Percentiles rank a stretch among this genome's conserved stretches.
These are phyloP conservation scores for Eupeodes corollae DNA, from an alignment of 1,140 invertebrate species.

Conservation along the genomic window DNA sequence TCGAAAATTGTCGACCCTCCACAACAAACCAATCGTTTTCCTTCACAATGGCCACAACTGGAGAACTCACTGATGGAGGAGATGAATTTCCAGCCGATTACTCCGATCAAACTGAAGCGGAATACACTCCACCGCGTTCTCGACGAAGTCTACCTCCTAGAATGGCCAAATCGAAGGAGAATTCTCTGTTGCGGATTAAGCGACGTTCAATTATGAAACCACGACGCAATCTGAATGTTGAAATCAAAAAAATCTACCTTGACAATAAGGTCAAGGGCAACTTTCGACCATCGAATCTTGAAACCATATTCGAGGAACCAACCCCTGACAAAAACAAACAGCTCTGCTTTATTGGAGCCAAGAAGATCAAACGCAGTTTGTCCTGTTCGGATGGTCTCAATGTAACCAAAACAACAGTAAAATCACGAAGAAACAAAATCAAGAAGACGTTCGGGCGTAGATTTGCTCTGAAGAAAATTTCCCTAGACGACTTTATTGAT, in stretches of 20 bases:
- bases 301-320: slow-evolving; percentile 33
- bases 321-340: slow-evolving; percentile 18
- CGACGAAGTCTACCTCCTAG: too few species aligned
- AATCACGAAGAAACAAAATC: slow-evolving; percentile 27
- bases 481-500: slow-evolving; percentile 27
- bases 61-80: too few species aligned
- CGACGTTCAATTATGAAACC: slow-evolving; percentile 24
- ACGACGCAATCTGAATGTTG: slow-evolving; percentile 10
- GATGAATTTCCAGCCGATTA: too few species aligned
- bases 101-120: too few species aligned
- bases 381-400: slow-evolving; percentile 29
- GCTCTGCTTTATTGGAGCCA: slow-evolving; percentile 19
- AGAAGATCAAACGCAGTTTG: slow-evolving; percentile 21
- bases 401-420: slow-evolving; percentile 24
- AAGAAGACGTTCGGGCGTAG: slow-evolving; percentile 29
- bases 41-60: too few species aligned
- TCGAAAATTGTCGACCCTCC: too few species aligned
- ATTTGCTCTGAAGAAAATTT: slow-evolving; percentile 21
- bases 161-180: slow-evolving; percentile 18
- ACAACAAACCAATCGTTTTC: too few species aligned
- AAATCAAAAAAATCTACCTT: slow-evolving; percentile 25
- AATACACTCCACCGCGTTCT: too few species aligned
- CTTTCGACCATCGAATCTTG: slow-evolving; percentile 25
- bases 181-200: slow-evolving; percentile 15
- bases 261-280: slow-evolving; percentile 23